These are phyloP conservation scores for Limnodromus scolopaceus DNA, from an alignment of 2,797 vertebrate genomes.

Conservation along the genomic window DNA sequence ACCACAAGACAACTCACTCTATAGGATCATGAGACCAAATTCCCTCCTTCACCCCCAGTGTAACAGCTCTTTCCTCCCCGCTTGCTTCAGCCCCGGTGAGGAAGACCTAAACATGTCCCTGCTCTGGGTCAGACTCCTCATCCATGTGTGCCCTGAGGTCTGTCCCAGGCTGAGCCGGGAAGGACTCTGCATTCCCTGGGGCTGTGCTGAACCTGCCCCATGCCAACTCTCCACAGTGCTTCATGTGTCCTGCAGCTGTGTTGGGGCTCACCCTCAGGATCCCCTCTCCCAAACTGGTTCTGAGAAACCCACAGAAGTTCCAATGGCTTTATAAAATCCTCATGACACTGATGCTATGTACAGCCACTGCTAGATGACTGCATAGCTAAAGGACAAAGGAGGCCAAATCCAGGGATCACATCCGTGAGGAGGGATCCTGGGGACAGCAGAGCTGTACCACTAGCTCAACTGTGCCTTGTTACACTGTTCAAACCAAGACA, in stretches of 20 bases:
- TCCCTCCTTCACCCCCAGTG: not conserved
- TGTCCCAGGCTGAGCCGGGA: not conserved
- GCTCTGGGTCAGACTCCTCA: rapidly evolving
- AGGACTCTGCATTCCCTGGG: not conserved
- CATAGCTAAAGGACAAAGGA: not conserved
- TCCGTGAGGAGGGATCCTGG: not conserved
- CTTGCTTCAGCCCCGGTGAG: not conserved
- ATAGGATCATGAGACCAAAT: not conserved
- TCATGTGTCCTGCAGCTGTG: rapidly evolving
- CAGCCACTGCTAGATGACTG: not conserved
- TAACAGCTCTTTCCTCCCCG: not conserved
- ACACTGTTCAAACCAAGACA: not conserved
- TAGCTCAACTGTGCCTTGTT: not conserved
- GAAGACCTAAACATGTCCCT: not conserved
- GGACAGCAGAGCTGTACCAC: not conserved
- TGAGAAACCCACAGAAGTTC: not conserved
- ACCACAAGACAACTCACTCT: not conserved
- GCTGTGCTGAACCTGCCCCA: not conserved
- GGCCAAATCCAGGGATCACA: not conserved
- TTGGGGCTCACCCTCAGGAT: not conserved
- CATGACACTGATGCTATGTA: rapidly evolving
- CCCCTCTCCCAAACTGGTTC: not conserved
- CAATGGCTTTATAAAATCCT: not conserved
- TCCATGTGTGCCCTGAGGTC: not conserved
- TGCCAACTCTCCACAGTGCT: not conserved